Conservation (phyloP, 2,888 invertebrate species). For the Drosophila acutilabella region DNA sequence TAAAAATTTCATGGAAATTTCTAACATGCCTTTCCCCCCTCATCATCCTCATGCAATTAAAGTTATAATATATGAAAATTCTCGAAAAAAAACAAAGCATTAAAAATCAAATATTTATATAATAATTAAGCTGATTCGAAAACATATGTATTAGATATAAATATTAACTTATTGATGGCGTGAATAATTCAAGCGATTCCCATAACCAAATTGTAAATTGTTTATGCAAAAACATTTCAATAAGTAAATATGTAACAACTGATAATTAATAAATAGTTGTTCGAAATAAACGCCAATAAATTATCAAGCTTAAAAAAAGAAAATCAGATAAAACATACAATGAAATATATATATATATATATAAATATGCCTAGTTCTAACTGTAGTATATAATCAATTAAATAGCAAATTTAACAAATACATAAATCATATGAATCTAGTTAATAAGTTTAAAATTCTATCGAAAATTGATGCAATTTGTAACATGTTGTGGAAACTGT, state of each 20-base stretch:
- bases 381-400: slow-evolving; percentile 47
- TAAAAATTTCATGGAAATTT: slow-evolving; percentile 69
- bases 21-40: slow-evolving; percentile 55
- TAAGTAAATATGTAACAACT: slow-evolving; percentile 17
- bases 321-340: slow-evolving; percentile 37
- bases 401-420: slow-evolving; percentile 58
- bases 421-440: slow-evolving; percentile 28
- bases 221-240: slow-evolving; percentile 8
- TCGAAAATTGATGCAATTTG: slow-evolving; percentile 31
- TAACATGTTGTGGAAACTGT: slow-evolving; percentile 26
- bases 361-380: slow-evolving; percentile 38
- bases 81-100: slow-evolving; percentile 47
- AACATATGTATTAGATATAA: slow-evolving; percentile 44
- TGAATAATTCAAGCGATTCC: slow-evolving; percentile 4
- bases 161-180: slow-evolving; percentile 21
- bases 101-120: slow-evolving; percentile 42
- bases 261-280: slow-evolving; percentile 3
- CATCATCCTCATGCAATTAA: slow-evolving; percentile 9
- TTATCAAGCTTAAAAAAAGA: slow-evolving; percentile 52
- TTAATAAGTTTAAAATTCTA: slow-evolving; percentile 23
- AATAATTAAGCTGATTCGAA: slow-evolving; percentile 18
- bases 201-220: slow-evolving; percentile 34
- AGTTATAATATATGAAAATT: slow-evolving; percentile 25
- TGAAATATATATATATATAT: slow-evolving; percentile 27
- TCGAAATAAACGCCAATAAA: slow-evolving; percentile 37